Evolutionary conservation across 2,113 vertebrate species (phyloP).

Genomic region (Desmodus rotundus): DNA sequence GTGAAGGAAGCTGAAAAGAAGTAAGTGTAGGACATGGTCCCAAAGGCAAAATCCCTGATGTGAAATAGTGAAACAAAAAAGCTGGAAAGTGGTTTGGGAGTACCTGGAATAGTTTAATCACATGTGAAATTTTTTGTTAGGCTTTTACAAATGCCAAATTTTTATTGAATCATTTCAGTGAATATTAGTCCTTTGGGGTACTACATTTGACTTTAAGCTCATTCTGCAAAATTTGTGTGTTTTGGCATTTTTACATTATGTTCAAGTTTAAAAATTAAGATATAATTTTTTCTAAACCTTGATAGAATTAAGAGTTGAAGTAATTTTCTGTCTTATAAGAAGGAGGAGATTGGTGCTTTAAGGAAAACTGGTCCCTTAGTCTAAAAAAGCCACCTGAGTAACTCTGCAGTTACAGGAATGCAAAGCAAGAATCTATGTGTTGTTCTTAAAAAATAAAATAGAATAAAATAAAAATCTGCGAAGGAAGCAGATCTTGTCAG

Average conservation of each 20-base stretch:
- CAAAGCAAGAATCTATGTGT: not conserved
- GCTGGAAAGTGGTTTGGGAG: not conserved
- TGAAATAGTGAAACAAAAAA: not conserved
- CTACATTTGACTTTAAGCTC: not conserved
- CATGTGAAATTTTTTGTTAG: not conserved
- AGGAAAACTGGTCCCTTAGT: not conserved
- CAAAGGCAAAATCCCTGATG: not conserved
- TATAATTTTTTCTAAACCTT: not conserved
- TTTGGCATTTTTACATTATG: slow-evolving; percentile 17
- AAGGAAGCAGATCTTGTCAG: slow-evolving; percentile 8
- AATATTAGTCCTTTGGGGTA: not conserved
- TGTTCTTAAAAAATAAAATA: not conserved
- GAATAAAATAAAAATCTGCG: not conserved
- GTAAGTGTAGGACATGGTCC: not conserved
- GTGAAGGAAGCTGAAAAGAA: not conserved
- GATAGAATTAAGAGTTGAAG: not conserved
- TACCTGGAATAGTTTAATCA: not conserved
- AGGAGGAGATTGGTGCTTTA: not conserved
- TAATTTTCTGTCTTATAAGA: not conserved
- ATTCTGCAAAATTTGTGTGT: slow-evolving; percentile 7
- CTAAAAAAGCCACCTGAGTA: not conserved
- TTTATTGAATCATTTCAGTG: not conserved
- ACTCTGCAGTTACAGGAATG: not conserved
- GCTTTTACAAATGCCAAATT: not conserved
- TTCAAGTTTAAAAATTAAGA: not conserved